Conservation (phyloP, 1,140 invertebrate genomes). For the Trinorchestia longiramus region DNA sequence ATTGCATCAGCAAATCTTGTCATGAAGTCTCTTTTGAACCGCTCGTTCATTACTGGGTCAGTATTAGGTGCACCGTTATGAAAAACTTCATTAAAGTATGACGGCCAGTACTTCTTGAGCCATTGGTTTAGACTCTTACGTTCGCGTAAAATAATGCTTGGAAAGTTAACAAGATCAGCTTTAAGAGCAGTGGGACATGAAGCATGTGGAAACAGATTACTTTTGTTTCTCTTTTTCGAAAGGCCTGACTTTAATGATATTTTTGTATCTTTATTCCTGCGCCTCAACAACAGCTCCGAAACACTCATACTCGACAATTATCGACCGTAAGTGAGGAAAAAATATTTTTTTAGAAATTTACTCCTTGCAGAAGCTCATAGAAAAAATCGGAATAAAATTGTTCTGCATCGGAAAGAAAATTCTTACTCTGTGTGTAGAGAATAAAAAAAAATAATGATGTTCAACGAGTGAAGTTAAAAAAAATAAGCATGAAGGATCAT, state of each 20-base stretch:
- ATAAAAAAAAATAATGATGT: not conserved
- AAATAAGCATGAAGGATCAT: not conserved
- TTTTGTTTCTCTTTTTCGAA: not conserved
- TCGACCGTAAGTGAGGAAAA: not conserved
- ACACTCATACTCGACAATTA: conserved; percentile 35
- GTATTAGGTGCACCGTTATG: conserved; percentile 24
- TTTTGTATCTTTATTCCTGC: not conserved
- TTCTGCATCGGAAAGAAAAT: not conserved
- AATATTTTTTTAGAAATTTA: not conserved
- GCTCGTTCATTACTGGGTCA: conserved; percentile 31
- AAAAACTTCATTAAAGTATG: conserved; percentile 55
- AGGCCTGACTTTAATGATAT: not conserved
- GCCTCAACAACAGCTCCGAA: conserved; percentile 9
- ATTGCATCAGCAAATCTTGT: conserved; percentile 18
- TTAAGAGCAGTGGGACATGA: conserved; percentile 10
- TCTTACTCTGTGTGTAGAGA: not conserved
- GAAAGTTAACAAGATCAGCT: conserved; percentile 38
- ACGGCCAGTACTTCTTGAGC: conserved; percentile 56
- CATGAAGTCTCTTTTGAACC: conserved; percentile 34
- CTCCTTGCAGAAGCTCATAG: not conserved
- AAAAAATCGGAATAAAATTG: not conserved
- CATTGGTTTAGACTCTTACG: conserved; percentile 44
- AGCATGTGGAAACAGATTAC: not conserved
- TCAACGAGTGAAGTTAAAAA: not conserved
- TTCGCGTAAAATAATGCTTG: conserved; percentile 42